These are phyloP conservation scores for Teinopalpus imperialis DNA, from an alignment of 2,888 invertebrate species.

Conservation along the genomic window DNA sequence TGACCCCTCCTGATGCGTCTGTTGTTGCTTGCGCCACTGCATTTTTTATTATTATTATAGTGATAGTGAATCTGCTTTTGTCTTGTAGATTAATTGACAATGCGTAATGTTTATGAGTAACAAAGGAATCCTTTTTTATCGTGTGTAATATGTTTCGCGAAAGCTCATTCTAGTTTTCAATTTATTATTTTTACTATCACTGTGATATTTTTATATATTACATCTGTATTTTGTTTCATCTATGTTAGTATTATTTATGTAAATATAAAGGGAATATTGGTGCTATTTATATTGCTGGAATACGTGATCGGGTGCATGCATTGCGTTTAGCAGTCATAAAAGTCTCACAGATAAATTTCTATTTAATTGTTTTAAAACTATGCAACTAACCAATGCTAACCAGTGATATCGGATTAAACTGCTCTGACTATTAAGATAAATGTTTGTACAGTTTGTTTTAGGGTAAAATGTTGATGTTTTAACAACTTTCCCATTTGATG, in stretches of 20 bases:
- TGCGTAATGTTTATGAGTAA: conserved; percentile 18
- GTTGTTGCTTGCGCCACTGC: conserved; percentile 19
- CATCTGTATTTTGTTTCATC: too few species aligned
- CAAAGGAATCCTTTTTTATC: not conserved
- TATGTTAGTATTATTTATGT: too few species aligned
- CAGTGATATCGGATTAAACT: conserved; percentile 2
- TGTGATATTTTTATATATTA: too few species aligned
- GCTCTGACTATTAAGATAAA: conserved; percentile 14
- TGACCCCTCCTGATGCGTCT: conserved; percentile 27
- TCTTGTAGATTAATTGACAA: conserved; percentile 4
- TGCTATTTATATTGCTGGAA: too few species aligned
- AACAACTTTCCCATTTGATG: not conserved
- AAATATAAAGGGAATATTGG: too few species aligned
- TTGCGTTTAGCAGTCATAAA: too few species aligned
- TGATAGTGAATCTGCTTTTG: conserved; percentile 23
- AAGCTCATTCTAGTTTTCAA: too few species aligned
- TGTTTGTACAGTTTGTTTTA: not conserved
- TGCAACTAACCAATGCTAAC: not conserved
- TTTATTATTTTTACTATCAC: too few species aligned
- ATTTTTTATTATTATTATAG: conserved; percentile 22
- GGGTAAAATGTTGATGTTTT: not conserved
- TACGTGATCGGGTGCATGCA: not conserved
- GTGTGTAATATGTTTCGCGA: too few species aligned
- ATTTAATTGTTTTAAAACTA: too few species aligned
- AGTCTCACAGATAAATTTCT: too few species aligned